Percentiles rank a stretch among this genome's conserved stretches.
Evolutionary conservation across 2,113 vertebrate genomes (phyloP).

Genomic region (Damaliscus lunatus): DNA sequence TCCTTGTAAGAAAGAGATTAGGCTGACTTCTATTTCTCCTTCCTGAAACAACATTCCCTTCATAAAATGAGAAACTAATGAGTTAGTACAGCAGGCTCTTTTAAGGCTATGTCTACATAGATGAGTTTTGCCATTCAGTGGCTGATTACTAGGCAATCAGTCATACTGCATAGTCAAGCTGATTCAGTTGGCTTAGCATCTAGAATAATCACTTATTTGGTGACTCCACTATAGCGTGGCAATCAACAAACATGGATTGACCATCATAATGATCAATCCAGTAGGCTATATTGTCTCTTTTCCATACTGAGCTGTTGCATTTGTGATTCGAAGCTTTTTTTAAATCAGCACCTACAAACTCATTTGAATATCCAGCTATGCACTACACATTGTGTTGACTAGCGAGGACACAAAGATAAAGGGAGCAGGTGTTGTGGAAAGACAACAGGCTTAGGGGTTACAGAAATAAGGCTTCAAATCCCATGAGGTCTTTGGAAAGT

Average conservation of each 20-base stretch:
- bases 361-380: background rate
- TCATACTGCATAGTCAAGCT: background rate
- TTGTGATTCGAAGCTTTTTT: constrained; percentile 2
- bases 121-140: background rate
- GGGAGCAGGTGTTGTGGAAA: background rate
- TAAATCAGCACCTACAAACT: background rate
- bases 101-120: constrained; percentile 2
- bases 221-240: background rate
- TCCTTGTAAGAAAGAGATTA: constrained; percentile 36
- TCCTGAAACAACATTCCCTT: constrained; percentile 28
- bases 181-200: background rate
- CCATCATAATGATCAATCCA: background rate
- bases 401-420: background rate
- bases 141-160: background rate
- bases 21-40: constrained; percentile 28
- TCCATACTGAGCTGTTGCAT: background rate
- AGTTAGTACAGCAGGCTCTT: background rate
- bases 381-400: background rate
- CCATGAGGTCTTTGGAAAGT: background rate
- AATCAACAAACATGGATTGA: constrained; percentile 12
- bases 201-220: constrained; percentile 12
- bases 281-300: background rate
- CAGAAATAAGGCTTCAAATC: background rate
- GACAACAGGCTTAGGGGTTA: background rate
- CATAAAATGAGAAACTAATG: constrained; percentile 32